Base-by-base conservation (phyloP, 2,888 invertebrate species). In the Nephrotoma flavescens region DNA sequence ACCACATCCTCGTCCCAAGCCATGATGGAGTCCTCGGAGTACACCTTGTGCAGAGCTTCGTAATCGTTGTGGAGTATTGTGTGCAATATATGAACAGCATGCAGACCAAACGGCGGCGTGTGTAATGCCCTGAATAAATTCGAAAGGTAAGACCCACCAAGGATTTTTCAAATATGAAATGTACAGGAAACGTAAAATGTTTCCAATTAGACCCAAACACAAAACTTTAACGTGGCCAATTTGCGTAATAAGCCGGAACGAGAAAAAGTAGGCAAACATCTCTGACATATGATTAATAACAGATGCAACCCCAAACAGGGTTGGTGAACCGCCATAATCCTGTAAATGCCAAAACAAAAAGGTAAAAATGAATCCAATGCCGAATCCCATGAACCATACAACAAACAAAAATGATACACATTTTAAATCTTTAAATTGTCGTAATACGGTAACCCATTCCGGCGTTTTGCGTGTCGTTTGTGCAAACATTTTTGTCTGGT, bases 81-180 rank as follows among this genome's bases (percentile, higher is more conserved):
- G 98, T 9, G 98, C 97, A 90, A 99, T 97, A 92, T 99, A 99
- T 12, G 99, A 99, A 92, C 98, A 98, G 90, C 98, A 98, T 9
- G 99, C 98, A 0, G 99, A 99, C 99, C 99, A 99, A 88, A 99
- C 98, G 7, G 98, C 97, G 9, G 99, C 99, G 92, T 99, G 98
- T 19, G 99, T 97, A 86, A 97, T 95, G 15, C 97, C 97, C 94
- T 98, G 98, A 93, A 99, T 97, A 91, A 99, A 96, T 92, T 99
- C 99, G 92, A 99, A 98, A 0, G 99, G 99, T 89, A 99, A 93
- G 87, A 99, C 98, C 97, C 98, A 98, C 99, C 99, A 99, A 5
- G 99, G 99, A 92, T 97, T 96, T 88, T 94, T 94, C 89, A 99
- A 92, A 94, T 96, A 97, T 9, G 99, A 97, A 91, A 99, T 98